These are phyloP conservation scores for Belgica antarctica DNA, from an alignment of 2,888 invertebrate species.

Conservation along the genomic window DNA sequence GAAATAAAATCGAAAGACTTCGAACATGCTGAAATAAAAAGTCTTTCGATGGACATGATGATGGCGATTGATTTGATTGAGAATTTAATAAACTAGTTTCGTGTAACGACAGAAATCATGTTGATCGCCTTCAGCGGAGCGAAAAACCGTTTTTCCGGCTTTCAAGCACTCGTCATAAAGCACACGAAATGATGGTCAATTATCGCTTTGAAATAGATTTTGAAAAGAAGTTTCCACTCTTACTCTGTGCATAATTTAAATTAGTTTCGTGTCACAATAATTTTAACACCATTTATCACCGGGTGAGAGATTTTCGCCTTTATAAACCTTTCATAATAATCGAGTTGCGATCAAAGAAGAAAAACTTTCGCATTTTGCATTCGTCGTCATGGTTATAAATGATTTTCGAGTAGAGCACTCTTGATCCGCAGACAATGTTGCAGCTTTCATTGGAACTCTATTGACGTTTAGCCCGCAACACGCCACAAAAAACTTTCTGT, in stretches of 20 bases:
- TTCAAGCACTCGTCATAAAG: not conserved
- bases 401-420: not conserved
- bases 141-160: constrained; percentile 6
- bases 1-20: not conserved
- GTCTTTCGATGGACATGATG: too few relatives aligned
- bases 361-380: not conserved
- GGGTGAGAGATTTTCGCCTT: not conserved
- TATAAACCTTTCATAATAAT: not conserved
- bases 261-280: constrained; percentile 15
- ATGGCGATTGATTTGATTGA: not conserved
- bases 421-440: not conserved
- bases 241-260: constrained; percentile 8
- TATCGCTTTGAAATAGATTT: too few relatives aligned
- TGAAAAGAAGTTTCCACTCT: constrained; percentile 28
- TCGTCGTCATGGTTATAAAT: not conserved
- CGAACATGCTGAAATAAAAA: not conserved
- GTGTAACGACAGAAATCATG: not conserved
- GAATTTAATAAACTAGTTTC: not conserved
- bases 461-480: constrained; percentile 3
- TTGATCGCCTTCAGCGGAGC: not conserved
- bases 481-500: not conserved
- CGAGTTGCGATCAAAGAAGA: not conserved
- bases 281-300: constrained; percentile 8
- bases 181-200: not conserved
- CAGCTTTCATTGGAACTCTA: not conserved